Base-by-base conservation (phyloP, 2,797 vertebrate species). In the Syngnathus rostellatus region DNA sequence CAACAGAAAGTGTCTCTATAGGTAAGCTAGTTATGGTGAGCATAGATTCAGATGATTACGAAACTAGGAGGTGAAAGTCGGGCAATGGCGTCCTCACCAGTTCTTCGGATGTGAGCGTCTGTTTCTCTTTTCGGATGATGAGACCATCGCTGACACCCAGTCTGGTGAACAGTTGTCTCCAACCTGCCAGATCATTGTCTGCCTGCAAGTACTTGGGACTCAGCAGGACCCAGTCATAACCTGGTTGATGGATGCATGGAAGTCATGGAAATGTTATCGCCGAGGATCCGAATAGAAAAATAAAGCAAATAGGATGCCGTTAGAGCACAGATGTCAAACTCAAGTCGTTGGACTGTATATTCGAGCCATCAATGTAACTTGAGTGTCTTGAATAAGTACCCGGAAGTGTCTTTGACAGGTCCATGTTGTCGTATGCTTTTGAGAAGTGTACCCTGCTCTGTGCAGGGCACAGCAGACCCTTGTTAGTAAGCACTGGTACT, bases 71-170 rank as follows among this genome's bases (percentile, higher is more conserved):
- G n/a, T 41, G 40, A 62, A 25, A 12, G 21, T 23, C 25, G 11
- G 10, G 37, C 12, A 4, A 66, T 19, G 21, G 55, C 61, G 2
- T 51, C 51, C 90, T 86, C 78, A 93, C 92, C 91, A 93, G 81
- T 51, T 92, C 83, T 69, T 79, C 16, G 11, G 79, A 65, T 0
- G 66, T 85, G 63, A 92, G 74, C 0, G 81, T 88, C 67, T 59
- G 80, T 67, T 74, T 86, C 77, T 90, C 82, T 79, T 90, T 93
- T 69, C 82, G 85, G 67, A 93, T 87, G 79, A 92, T 89, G 65
- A 92, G 86, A 10, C 89, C 84, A 16, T 93, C 92, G 59, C 81
- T 79, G 71, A 92, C 90, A 11, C 92, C 92, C 25, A 93, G 82
- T 6, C 67, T 70, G 66, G 62, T 71, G 77, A 93, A 86, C 63